Percentiles rank a stretch among this genome's conserved stretches.
phyloP scores from a whole-genome alignment of 2,888 invertebrate species.

The Mythimna albipuncta region DNA sequence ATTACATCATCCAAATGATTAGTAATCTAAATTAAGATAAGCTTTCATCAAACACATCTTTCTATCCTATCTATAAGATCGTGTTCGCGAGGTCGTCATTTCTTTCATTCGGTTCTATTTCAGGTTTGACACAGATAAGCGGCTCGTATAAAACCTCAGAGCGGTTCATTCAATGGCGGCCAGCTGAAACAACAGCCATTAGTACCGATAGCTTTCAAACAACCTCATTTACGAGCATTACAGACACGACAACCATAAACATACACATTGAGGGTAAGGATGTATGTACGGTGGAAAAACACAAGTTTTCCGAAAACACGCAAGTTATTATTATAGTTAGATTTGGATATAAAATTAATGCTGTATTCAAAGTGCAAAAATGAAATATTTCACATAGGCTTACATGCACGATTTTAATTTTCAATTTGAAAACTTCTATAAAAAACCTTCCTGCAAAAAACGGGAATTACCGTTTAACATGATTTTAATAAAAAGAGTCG shows the following conservation, averaged over 20 bases:
- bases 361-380: too few species aligned
- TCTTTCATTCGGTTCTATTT: slow-evolving; percentile 47
- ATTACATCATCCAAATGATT: background rate
- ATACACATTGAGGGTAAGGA: slow-evolving; percentile 26
- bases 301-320: background rate
- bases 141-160: slow-evolving; percentile 39
- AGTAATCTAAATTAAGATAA: background rate
- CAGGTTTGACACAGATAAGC: slow-evolving; percentile 49
- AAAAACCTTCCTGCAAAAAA: too few species aligned
- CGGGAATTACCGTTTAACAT: too few species aligned
- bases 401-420: too few species aligned
- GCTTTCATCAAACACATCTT: slow-evolving; percentile 6
- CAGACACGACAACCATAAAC: slow-evolving; percentile 43
- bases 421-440: too few species aligned
- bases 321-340: too few species aligned
- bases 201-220: slow-evolving; percentile 50
- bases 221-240: slow-evolving; percentile 53
- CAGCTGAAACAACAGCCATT: slow-evolving; percentile 57
- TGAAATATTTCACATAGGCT: too few species aligned
- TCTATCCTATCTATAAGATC: slow-evolving; percentile 6
- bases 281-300: background rate
- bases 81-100: slow-evolving; percentile 31
- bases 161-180: slow-evolving; percentile 44
- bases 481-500: too few species aligned
- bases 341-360: too few species aligned